Evolutionary conservation across 2,888 invertebrate genomes (phyloP).

Genomic region (Gisinianus flammeolus): DNA sequence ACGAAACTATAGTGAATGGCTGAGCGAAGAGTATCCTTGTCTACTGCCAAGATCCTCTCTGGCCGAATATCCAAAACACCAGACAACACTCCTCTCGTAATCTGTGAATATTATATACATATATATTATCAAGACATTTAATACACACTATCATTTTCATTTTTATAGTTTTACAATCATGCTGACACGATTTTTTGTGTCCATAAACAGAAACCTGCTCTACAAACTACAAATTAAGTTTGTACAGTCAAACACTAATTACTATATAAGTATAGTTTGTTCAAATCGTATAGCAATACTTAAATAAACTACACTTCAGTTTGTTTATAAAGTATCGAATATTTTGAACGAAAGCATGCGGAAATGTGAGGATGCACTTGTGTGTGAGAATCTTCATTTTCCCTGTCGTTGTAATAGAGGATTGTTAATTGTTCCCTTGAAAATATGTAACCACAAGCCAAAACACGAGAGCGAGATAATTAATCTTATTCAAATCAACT

Average conservation of each 20-base stretch:
- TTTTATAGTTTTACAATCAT: too few species aligned
- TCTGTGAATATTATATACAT: slow-evolving; percentile 67
- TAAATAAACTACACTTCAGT: too few species aligned
- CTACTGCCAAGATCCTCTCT: slow-evolving; percentile 87
- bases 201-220: too few species aligned
- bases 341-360: too few species aligned
- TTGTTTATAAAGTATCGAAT: too few species aligned
- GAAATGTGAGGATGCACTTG: too few species aligned
- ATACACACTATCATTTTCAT: not conserved
- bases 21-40: slow-evolving; percentile 85
- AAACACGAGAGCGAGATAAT: slow-evolving; percentile 21
- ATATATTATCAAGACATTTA: slow-evolving; percentile 20
- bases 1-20: slow-evolving; percentile 76
- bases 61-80: slow-evolving; percentile 83
- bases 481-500: slow-evolving; percentile 31
- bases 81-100: slow-evolving; percentile 80
- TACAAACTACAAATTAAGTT: too few species aligned
- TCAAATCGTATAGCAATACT: too few species aligned
- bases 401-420: slow-evolving; percentile 6
- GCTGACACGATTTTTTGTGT: too few species aligned
- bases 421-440: slow-evolving; percentile 18
- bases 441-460: slow-evolving; percentile 20
- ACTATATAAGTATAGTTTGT: too few species aligned
- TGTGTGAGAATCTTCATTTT: not conserved
- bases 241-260: too few species aligned